Conservation (phyloP, 2,113 vertebrate genomes). For the Thunnus maccoyii region DNA sequence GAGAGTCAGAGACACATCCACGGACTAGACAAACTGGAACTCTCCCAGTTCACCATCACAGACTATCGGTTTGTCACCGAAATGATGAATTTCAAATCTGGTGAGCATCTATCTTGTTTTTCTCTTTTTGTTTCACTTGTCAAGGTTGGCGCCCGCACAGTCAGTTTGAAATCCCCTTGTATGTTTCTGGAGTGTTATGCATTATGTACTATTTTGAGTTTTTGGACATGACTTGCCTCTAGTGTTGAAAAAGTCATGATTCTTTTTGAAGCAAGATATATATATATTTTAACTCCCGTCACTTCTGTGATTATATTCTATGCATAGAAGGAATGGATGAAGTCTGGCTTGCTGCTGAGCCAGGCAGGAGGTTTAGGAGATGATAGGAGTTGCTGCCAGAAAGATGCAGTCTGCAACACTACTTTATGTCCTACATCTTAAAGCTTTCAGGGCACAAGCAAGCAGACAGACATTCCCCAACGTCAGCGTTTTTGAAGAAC, state of each 20-base stretch:
- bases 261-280: conserved; percentile 51
- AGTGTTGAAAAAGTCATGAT: conserved; percentile 14
- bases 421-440: conserved; percentile 12
- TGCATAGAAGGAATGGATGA: conserved; percentile 65
- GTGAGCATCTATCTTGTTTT: conserved; percentile 76
- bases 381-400: conserved; percentile 33
- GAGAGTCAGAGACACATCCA: conserved; percentile 96
- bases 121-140: neutral
- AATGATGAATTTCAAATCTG: conserved; percentile 96
- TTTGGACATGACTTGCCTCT: conserved; percentile 17
- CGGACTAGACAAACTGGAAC: conserved; percentile 94
- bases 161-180: neutral
- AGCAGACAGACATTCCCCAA: conserved; percentile 6
- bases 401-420: conserved; percentile 22
- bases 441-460: conserved; percentile 26
- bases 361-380: conserved; percentile 53
- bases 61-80: conserved; percentile 94
- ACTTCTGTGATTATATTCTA: conserved; percentile 55
- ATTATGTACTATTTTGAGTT: neutral
- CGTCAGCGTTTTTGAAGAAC: conserved; percentile 23
- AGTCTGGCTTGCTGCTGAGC: conserved; percentile 45
- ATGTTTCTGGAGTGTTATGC: conserved; percentile 2
- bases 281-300: conserved; percentile 16
- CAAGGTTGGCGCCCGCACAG: neutral
- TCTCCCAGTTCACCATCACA: conserved; percentile 98